Conservation (phyloP, 2,888 invertebrate genomes). For the Melieria crassipennis region DNA sequence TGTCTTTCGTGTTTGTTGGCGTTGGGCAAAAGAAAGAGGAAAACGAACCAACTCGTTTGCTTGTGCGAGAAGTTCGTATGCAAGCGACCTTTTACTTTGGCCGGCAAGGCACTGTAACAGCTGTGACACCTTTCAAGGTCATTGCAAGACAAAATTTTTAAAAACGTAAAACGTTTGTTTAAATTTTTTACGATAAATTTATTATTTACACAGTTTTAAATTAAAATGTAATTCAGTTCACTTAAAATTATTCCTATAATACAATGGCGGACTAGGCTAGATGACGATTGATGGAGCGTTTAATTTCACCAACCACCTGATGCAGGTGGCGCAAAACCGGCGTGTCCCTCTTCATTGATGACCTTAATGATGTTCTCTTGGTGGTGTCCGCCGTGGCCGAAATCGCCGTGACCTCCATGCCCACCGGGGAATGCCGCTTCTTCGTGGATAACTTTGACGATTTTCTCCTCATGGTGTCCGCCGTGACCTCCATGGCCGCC, state of each 20-base stretch:
- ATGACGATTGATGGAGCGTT: slow-evolving; percentile 7
- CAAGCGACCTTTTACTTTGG: no score
- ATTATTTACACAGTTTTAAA: not conserved
- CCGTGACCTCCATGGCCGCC: slow-evolving; percentile 34
- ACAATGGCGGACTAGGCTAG: not conserved
- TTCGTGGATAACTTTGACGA: slow-evolving; percentile 51
- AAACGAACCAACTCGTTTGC: no score
- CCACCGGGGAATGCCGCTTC: slow-evolving; percentile 42
- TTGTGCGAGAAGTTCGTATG: no score
- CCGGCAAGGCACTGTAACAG: no score
- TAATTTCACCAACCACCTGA: slow-evolving; percentile 9
- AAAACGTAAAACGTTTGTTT: not conserved
- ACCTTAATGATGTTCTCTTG: no score
- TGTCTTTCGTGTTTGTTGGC: no score
- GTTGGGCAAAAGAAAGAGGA: no score
- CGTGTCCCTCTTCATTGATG: no score
- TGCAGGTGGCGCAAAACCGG: slow-evolving; percentile 1
- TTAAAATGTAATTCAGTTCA: not conserved
- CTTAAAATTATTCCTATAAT: not conserved
- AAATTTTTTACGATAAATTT: not conserved
- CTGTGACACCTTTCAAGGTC: not conserved
- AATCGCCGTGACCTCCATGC: slow-evolving; percentile 39
- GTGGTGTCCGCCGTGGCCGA: not conserved
- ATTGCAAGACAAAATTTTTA: not conserved
- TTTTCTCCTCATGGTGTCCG: slow-evolving; percentile 48